Base-by-base conservation (phyloP, 2,797 vertebrate genomes). In the Platyrinchus mystaceus region DNA sequence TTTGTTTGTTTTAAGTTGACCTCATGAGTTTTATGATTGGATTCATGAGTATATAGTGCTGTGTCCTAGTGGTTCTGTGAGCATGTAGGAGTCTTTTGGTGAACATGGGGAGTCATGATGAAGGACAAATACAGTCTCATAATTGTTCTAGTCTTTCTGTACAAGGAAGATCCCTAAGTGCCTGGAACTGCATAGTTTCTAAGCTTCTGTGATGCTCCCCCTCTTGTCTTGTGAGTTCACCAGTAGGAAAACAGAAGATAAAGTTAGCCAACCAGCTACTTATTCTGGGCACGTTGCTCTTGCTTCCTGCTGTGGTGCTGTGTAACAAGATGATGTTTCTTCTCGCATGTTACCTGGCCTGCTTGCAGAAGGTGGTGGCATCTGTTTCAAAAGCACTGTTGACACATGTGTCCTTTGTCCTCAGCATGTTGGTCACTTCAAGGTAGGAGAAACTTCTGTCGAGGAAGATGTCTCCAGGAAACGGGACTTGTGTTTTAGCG, bases 251-350 rank as follows among this genome's bases (percentile, higher is more conserved):
- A 9, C 11, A 59, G 34, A 32, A 84, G 64, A 60, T 4, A 0
- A 2, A 11, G 12, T 34, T 68, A n/a, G 32, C 41, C 36, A 50
- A 0, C 22, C n/a, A 85, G 34, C 30, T 71, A 2, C 1, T 0
- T 66, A 6, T 43, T 71, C 37, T 53, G 9, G 53, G 41, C 64
- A 85, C 22, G 4, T 63, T 62, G 8, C 10, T 46, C 34, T 62
- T 88, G 46, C 32, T n/a, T 23, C 8, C 23, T 32, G n/a, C 24
- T 7, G 3, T 34, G 34, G 18, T 53, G 9, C 47, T 19, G 8
- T 19, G 5, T 44, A 34, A 47, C 3, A 15, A 60, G 22, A 12
- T 49, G 28, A 41, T 34, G 21, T 36, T 84, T 49, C 26, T 84
- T 69, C 47, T 50, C 27, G 47, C 16, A 5, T 77, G 24, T 50